Evolutionary conservation across 2,888 invertebrate genomes (phyloP), one percentile per base, ranked within the genome.

Genomic region (Rugalucina vietnamica): DNA sequence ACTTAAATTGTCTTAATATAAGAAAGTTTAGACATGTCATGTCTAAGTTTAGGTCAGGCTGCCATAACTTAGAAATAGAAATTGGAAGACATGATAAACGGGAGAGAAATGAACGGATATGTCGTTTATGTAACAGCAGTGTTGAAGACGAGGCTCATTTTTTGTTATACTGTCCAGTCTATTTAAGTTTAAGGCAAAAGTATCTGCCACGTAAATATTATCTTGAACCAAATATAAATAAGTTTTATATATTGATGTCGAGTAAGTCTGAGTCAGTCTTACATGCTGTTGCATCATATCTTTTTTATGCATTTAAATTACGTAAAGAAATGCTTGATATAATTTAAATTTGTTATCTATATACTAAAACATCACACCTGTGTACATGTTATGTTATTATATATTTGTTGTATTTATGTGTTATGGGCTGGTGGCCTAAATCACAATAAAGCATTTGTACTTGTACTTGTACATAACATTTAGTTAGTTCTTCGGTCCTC

Each of bases 51-150:
- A 70, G 71, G n/a, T 34, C 54, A 43, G 36, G 70, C n/a, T 32
- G 18, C 1, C 78, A 70, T 71, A 37, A 43, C 49, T 69, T 78
- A 21, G 54, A 70, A 54, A 71, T 78, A 36, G 77, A 77, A 77
- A 69, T 10, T 21, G 77, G 77, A 32, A 65, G 69, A 21, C 43
- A 77, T 69, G 21, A 5, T 24, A 37, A 37, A 24, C 5, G 8
- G 5, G 8, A 24, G 4, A 70, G 37, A 29, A 14, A 70, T 36
- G 37, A 70, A n/a, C 18, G 70, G 5, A 2, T 70, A 24, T 70
- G 70, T 70, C 32, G 36, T 24, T 36, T 70, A n/a, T 70, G 70
- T 21, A 24, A 24, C 10, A 34, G 14, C 5, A 37, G n/a, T 34
- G 24, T 70, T 8, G 70, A 70, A 70, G 70, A 70, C 21, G 60